Evolutionary conservation across 2,113 vertebrate genomes (phyloP).

Genomic region (cat (Felis catus)): DNA sequence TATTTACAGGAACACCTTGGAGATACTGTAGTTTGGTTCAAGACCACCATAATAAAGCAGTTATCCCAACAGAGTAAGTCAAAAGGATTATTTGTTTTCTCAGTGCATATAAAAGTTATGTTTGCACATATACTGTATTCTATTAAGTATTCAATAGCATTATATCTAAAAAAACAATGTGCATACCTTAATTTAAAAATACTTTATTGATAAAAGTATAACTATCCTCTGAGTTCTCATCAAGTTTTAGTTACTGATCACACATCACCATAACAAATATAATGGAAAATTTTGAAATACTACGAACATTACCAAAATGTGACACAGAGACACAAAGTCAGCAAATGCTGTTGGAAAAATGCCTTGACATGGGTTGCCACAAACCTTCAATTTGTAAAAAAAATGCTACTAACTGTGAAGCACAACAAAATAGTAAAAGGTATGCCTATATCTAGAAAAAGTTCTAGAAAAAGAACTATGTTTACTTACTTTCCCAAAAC

Average conservation of each 20-base stretch:
- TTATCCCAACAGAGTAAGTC: neutral
- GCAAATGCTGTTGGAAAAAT: neutral
- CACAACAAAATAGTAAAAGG: neutral
- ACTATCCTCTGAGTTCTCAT: neutral
- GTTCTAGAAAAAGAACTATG: neutral
- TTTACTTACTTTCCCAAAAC: constrained; percentile 91
- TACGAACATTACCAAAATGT: neutral
- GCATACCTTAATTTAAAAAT: neutral
- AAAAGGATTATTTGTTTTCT: neutral
- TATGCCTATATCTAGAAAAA: neutral
- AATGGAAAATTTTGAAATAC: neutral
- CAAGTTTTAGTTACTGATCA: neutral
- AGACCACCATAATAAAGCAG: neutral
- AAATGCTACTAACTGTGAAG: neutral
- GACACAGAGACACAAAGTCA: neutral
- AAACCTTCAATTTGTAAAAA: neutral
- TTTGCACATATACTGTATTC: neutral
- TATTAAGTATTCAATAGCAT: neutral
- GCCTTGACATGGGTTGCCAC: neutral
- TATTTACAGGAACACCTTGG: neutral
- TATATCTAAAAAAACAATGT: neutral
- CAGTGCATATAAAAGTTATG: neutral
- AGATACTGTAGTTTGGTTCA: neutral
- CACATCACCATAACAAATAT: neutral
- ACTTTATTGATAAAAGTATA: neutral